Evolutionary conservation across 2,888 invertebrate species (phyloP).

Genomic region (Hetaerina titia): DNA sequence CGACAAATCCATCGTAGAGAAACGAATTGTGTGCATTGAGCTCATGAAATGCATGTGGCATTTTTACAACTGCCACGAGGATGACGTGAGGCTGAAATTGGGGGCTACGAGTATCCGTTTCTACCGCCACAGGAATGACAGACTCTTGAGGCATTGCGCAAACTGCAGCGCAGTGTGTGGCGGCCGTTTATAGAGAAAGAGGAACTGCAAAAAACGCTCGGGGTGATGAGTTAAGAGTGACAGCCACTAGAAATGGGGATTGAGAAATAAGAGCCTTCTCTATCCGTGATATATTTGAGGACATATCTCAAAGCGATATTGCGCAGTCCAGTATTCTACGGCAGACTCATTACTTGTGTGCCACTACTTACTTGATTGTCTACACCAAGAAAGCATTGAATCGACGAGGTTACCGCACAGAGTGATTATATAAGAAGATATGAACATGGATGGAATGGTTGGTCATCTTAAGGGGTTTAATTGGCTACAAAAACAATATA

Average conservation of each 20-base stretch:
- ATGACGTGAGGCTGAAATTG: too few species aligned
- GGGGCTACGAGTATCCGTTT: background rate
- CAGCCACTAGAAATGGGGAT: conserved; percentile 2
- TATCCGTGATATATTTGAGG: background rate
- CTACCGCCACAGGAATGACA: background rate
- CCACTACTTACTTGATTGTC: background rate
- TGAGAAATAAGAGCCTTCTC: conserved; percentile 9
- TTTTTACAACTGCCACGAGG: too few species aligned
- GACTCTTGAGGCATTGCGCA: background rate
- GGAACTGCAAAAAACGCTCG: background rate
- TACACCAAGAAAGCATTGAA: background rate
- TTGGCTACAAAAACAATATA: background rate
- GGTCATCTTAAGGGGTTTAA: background rate
- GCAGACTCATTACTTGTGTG: background rate
- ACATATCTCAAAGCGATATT: background rate
- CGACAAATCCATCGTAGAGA: too few species aligned
- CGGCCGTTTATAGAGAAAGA: background rate
- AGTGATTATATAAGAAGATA: background rate
- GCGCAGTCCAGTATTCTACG: background rate
- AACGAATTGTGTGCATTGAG: too few species aligned
- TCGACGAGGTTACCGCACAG: background rate
- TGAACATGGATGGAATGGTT: background rate
- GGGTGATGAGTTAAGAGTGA: background rate
- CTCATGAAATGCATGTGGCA: too few species aligned
- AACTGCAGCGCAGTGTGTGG: background rate